Evolutionary conservation across 2,113 vertebrate species (phyloP).

Genomic region (Hymenochirus boettgeri): DNA sequence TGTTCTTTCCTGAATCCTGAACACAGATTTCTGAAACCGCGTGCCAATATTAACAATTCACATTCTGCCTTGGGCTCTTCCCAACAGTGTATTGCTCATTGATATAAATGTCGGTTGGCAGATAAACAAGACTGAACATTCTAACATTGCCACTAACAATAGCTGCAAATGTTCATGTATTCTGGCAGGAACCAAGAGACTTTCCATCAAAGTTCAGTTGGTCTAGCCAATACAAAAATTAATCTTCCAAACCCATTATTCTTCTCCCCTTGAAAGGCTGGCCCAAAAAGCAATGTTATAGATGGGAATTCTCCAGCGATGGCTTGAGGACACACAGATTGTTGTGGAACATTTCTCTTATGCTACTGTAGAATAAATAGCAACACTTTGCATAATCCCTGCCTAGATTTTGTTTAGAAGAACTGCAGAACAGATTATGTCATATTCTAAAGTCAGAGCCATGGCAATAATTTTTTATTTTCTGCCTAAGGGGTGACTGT

Average conservation of each 20-base stretch:
- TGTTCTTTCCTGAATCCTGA: no score
- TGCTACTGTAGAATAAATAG: no score
- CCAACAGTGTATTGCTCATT: no score
- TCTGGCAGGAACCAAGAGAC: constrained; percentile 4
- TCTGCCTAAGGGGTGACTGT: no score
- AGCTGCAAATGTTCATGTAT: neutral
- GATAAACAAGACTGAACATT: neutral
- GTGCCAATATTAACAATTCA: no score
- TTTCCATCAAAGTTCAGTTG: constrained; percentile 12
- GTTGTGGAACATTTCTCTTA: neutral
- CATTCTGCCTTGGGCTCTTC: no score
- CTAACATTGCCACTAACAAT: neutral
- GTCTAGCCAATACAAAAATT: constrained; percentile 4
- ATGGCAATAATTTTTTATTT: no score
- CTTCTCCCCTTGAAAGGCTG: neutral
- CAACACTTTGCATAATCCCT: no score
- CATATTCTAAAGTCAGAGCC: no score
- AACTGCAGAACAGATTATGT: no score
- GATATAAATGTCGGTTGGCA: neutral
- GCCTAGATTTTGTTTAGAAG: no score
- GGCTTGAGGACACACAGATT: constrained; percentile 1
- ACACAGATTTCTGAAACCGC: no score
- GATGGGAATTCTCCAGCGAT: constrained; percentile 6
- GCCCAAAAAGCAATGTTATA: neutral
- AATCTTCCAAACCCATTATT: constrained; percentile 7